Base-by-base conservation (phyloP, 37 sponge, comb jelly and placozoan genomes). In the Chondrosia reniformis region DNA sequence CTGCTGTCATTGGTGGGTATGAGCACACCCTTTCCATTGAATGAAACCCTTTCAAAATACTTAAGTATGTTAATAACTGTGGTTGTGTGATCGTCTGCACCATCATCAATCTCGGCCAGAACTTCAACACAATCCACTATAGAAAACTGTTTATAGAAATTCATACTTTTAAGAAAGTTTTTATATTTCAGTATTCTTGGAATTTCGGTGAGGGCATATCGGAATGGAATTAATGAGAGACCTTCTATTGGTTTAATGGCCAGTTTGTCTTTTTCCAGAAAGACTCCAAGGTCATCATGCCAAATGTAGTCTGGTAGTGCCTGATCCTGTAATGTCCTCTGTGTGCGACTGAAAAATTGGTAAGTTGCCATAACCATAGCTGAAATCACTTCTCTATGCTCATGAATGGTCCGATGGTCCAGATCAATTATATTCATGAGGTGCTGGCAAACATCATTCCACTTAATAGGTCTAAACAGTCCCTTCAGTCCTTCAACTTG, bases 1-100 rank as follows among this genome's bases (percentile, higher is more conserved):
- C 12, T 43, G 10, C 42, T 0, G 0, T 84, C 49, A 8, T 40
- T 43, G 46, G 89, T 88, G 17, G 81, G 84, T 33, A 88, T 34
- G 19, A 84, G 76, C 3, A 88, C 54, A 61, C 55, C 25, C 2
- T 27, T 49, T 34, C 38, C 33, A 9, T 44, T 17, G 13, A 40
- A 33, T 32, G 9, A 42, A n/a, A 45, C 4, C 1, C 65, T 38
- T 30, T 67, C 56, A 15, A 86, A 44, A 64, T 65, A 80, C 54
- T 65, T 33, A 19, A 86, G 46, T 32, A 86, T 80, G 9, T 38
- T 33, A 12, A 80, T 32, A 37, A 67, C 55, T 46, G 76, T 80
- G 25, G 43, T 75, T 2, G 79, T 44, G 44, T 69, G 41, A 1
- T 36, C 10, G 12, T 34, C 72, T 40, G 72, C n/a, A n/a, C n/a